Base-by-base conservation (phyloP, 2,797 vertebrate genomes). In the Neomorphus geoffroyi region DNA sequence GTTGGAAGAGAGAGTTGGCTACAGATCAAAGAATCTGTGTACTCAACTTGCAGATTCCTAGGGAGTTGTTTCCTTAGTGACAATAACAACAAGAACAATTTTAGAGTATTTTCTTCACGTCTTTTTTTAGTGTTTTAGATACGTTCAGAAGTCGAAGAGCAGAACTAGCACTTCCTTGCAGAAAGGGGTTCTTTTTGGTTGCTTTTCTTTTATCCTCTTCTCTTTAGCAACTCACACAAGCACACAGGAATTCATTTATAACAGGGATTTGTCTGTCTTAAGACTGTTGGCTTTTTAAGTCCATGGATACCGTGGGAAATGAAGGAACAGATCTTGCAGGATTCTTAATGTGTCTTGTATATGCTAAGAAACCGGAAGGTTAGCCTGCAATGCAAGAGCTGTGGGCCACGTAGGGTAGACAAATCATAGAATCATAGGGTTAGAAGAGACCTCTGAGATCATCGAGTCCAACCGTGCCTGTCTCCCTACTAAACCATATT, bases 61-160 rank as follows among this genome's bases (percentile, higher is more conserved):
- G 54, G 86, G 80, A 86, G 66, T 75, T 18, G 69, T 96, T 96
- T 96, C 87, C 93, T 91, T 94, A 84, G 91, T 69, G 94, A 94
- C 87, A 91, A 79, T 28, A 93, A 80, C 50, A 93, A 95, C 58
- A 86, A 18, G 84, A 82, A 62, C 51, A 78, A 81, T 84, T 96
- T 95, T 50, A 79, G 45, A 27, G 26, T 72, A 37, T 57, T 94
- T 92, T 91, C 66, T 89, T 75, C 73, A 6, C 10, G 58, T 57
- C 85, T 93, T 39, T 30, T 91, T 94, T 92, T 41, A 84, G 54
- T 53, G 62, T 11, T 88, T 72, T 48, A 54, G 43, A 45, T 60
- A 22, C 19, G 10, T 45, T 81, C 73, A 88, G 46, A 56, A 88
- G 61, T 61, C 75, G 33, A 74, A 64, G 53, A 65, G 28, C 78